Base-by-base conservation (phyloP, 2,888 invertebrate species). In the Blera fallax region DNA sequence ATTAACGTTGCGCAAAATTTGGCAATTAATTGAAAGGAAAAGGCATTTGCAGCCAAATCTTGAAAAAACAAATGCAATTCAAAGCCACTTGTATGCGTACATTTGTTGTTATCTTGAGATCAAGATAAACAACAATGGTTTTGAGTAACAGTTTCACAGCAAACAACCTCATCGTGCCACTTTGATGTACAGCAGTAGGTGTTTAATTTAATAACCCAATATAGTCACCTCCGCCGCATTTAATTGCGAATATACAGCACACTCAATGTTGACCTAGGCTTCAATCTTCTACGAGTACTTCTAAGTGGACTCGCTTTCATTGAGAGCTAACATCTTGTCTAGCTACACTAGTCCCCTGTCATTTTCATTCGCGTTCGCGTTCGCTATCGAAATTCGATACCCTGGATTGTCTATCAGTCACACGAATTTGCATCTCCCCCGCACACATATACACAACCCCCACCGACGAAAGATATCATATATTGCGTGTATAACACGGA, bases 81-180 rank as follows among this genome's bases (percentile, higher is more conserved):
- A 77, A 64, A 70, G 27, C 64, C 81, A 50, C 37, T 77, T 64
- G 70, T 69, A 60, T 56, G n/a, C 14, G 40, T 34, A 65, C 27
- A 5, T 40, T 40, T 21, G 40, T 52, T 50, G 8, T 21, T 65
- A 72, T 82, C 82, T 65, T 11, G 37, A 58, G 65, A 82, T 60
- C 72, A 65, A 56, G 43, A 65, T 16, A 60, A 77, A 78, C 74
- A 80, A 76, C 78, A 82, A 82, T 82, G 52, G 78, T 40, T 62
- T 77, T 54, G 29, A 77, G 65, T 65, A 72, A 72, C 27, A 58
- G 50, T 65, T 72, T 82, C 69, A 34, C 70, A 52, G 64, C 32
- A 72, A 65, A 72, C 48, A 72, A 81, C 64, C 45, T 16, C 69
- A 76, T 54, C 21, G 74, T 74, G 64, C 64, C 64, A 82, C 70